Evolutionary conservation across 2,113 vertebrate species (phyloP).

Genomic region (Corvus moneduloides): DNA sequence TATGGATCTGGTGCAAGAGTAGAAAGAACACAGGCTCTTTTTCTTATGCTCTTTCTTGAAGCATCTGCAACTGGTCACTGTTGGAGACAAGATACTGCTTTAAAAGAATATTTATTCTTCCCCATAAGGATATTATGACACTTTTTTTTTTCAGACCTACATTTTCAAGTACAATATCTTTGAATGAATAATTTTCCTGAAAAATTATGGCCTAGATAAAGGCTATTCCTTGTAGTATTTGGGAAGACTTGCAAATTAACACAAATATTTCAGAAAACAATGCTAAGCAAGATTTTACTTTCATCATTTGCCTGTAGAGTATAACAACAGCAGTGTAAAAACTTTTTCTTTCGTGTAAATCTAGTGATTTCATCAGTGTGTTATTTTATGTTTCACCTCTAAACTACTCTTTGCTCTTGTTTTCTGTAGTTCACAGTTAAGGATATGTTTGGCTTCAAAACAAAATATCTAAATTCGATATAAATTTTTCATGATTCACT

Average conservation of each 20-base stretch:
- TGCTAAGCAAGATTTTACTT: not conserved
- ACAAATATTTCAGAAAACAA: not conserved
- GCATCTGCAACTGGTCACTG: not conserved
- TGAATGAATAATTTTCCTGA: not conserved
- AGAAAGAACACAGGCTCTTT: not conserved
- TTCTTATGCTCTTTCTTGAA: not conserved
- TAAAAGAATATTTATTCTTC: not conserved
- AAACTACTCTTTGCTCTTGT: not conserved
- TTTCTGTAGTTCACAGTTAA: not conserved
- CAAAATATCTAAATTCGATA: not conserved
- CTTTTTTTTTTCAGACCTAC: not conserved
- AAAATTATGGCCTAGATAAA: not conserved
- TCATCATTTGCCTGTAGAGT: not conserved
- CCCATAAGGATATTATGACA: not conserved
- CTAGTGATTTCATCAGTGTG: not conserved
- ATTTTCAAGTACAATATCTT: not conserved
- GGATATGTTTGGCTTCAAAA: not conserved
- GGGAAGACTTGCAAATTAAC: not conserved
- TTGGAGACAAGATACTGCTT: not conserved
- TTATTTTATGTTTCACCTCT: not conserved
- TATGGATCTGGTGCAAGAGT: not conserved
- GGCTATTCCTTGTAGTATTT: not conserved
- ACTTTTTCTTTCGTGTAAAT: not conserved
- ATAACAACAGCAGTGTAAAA: not conserved
- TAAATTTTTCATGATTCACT: constrained; percentile 7